Base-by-base conservation (phyloP, 2,113 vertebrate species). In the Gallinago paraguaiae region DNA sequence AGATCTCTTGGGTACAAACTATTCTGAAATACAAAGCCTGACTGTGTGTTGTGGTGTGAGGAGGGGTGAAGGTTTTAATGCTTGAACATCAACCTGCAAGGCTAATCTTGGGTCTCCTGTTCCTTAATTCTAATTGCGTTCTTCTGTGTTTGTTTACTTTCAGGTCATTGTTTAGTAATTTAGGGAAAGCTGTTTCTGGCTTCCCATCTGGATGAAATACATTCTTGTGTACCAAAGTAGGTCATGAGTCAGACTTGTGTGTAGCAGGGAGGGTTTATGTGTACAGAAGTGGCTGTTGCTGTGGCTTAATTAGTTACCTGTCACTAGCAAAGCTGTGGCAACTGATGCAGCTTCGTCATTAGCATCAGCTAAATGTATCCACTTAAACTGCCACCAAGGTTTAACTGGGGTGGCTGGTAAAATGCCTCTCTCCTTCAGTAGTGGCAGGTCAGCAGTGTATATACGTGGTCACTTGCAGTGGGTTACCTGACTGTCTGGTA, bases 1-100 rank as follows among this genome's bases (percentile, higher is more conserved):
- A 84, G 83, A 84, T 57, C 88, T 93, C 61, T 75, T 59, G 70
- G n/a, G 57, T 92, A 41, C 65, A 57, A 53, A 31, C 27, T 92
- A 3, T 80, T 88, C 75, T 79, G 61, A 80, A 89, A 78, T 69
- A 95, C 76, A 88, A 76, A 93, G 77, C 27, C 53, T 84, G 69
- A 46, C 88, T 93, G 43, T 93, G 31, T 91, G 65, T 37, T 84
- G 57, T 11, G 9, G 27, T 88, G 79, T 82, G 54, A 83, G 51
- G 39, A 68, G 30, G 48, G 30, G 11, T 71, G 24, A 78, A 78
- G 16, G 9, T 37, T 77, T 82, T 65, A 11, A 20, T 85, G 63
- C 39, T 84, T 64, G 24, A 81, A 37, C 30, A 71, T 87, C 56
- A 75, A n/a, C 18, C 35, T 84, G 48, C 43, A 75, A 86, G 46